Conservation (phyloP, 2,113 vertebrate genomes). For the Corythaeola cristata region DNA sequence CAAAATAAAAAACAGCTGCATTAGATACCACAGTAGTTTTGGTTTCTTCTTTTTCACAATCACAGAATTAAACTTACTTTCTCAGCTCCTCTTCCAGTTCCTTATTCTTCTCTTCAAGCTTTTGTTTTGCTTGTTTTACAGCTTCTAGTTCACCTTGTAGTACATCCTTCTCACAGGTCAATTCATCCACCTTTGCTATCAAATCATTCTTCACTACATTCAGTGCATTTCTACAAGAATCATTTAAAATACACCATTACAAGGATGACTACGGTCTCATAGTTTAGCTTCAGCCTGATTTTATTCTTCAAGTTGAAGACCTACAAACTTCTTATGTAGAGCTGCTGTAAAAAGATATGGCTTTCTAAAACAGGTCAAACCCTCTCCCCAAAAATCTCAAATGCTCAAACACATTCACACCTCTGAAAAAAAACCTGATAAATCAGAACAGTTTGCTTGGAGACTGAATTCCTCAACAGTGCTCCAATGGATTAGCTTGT, state of each 20-base stretch:
- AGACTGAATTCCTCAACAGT: not conserved
- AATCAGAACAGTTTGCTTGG: not conserved
- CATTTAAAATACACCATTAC: not conserved
- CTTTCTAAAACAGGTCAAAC: not conserved
- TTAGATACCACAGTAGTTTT: not conserved
- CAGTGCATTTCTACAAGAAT: slow-evolving; percentile 87
- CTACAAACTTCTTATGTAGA: not conserved
- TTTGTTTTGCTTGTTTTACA: slow-evolving; percentile 86
- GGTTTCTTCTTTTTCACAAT: not conserved
- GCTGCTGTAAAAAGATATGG: not conserved
- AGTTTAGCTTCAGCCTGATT: not conserved
- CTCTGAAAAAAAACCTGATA: not conserved
- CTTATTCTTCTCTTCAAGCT: slow-evolving; percentile 91
- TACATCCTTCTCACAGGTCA: slow-evolving; percentile 93
- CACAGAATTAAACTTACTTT: slow-evolving; percentile 77
- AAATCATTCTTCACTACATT: slow-evolving; percentile 97
- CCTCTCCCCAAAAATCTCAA: not conserved
- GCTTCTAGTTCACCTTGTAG: slow-evolving; percentile 88
- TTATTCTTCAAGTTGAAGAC: not conserved
- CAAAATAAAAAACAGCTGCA: not conserved
- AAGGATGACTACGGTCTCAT: not conserved
- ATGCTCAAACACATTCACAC: not conserved
- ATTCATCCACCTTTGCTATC: slow-evolving; percentile 90
- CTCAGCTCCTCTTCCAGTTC: slow-evolving; percentile 94
- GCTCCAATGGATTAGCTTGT: not conserved